These are phyloP conservation scores for Rhimphoctona megacephalus DNA, from an alignment of 2,888 invertebrate species.

Conservation along the genomic window DNA sequence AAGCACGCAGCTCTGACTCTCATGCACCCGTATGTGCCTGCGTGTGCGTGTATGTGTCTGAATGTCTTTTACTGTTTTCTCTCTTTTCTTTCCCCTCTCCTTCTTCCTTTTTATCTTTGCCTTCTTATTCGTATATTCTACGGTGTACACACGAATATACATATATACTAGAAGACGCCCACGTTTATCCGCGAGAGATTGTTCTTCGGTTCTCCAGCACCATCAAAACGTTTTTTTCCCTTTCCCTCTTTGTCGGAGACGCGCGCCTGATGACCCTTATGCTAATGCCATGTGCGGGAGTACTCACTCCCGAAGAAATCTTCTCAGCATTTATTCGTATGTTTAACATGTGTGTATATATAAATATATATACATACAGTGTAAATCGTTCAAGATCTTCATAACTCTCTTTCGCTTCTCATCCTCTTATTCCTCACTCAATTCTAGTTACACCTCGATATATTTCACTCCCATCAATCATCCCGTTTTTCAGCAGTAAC, in stretches of 20 bases:
- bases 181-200: conserved; percentile 53
- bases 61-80: conserved; percentile 41
- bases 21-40: conserved; percentile 49
- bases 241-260: conserved; percentile 38
- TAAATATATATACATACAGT: neutral
- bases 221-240: conserved; percentile 27
- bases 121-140: conserved; percentile 42
- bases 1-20: conserved; percentile 55
- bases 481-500: conserved; percentile 1
- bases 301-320: conserved; percentile 41
- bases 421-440: conserved; percentile 42
- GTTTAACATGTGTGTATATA: neutral
- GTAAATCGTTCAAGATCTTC: conserved; percentile 39
- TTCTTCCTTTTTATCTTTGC: conserved; percentile 26
- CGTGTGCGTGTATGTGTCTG: conserved; percentile 4
- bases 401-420: conserved; percentile 54
- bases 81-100: conserved; percentile 22
- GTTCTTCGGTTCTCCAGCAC: conserved; percentile 45
- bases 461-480: conserved; percentile 26
- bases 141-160: conserved; percentile 16
- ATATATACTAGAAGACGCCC: conserved; percentile 45
- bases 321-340: conserved; percentile 42
- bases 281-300: conserved; percentile 56
- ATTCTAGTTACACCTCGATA: conserved; percentile 20
- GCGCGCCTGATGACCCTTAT: conserved; percentile 50